phyloP scores from a whole-genome alignment of 2,113 vertebrate genomes.

The Gymnocephalus cernua region DNA sequence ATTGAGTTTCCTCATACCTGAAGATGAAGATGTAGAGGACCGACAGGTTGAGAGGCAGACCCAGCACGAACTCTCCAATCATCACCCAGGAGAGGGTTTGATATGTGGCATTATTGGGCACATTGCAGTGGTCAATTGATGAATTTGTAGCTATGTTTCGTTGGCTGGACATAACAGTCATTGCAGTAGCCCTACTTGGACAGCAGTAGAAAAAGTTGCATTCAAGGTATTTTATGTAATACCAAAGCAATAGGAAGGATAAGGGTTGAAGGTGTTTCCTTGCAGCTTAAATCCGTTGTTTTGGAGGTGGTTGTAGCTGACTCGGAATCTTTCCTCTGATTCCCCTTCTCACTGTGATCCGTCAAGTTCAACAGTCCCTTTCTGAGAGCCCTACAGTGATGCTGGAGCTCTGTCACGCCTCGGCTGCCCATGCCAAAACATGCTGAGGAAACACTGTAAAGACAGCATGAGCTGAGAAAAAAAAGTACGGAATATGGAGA shows the following conservation, averaged over 20 bases:
- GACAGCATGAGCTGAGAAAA: neutral
- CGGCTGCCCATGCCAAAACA: slow-evolving; percentile 21
- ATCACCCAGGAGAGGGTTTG: slow-evolving; percentile 55
- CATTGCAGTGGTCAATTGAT: slow-evolving; percentile 54
- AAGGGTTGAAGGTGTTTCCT: neutral
- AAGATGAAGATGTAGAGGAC: slow-evolving; percentile 87
- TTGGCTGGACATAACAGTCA: rapidly evolving
- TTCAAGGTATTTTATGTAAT: neutral
- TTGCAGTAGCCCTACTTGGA: neutral
- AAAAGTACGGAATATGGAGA: neutral
- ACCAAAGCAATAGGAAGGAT: neutral
- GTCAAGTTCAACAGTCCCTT: slow-evolving; percentile 23
- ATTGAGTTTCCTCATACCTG: slow-evolving; percentile 53
- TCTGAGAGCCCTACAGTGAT: slow-evolving; percentile 18
- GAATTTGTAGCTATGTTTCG: neutral
- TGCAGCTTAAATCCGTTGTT: slow-evolving; percentile 6
- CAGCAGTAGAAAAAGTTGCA: neutral
- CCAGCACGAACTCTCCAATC: slow-evolving; percentile 73
- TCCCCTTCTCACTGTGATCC: slow-evolving; percentile 10
- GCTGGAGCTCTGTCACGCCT: slow-evolving; percentile 2
- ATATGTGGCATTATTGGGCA: slow-evolving; percentile 28
- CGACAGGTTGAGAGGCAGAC: slow-evolving; percentile 84
- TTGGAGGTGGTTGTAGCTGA: neutral
- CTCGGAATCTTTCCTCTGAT: neutral
- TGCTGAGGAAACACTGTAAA: slow-evolving; percentile 10